Percentiles rank a stretch among this genome's conserved stretches.
phyloP scores from a whole-genome alignment of 2,888 invertebrate species.

The Empis stercorea region DNA sequence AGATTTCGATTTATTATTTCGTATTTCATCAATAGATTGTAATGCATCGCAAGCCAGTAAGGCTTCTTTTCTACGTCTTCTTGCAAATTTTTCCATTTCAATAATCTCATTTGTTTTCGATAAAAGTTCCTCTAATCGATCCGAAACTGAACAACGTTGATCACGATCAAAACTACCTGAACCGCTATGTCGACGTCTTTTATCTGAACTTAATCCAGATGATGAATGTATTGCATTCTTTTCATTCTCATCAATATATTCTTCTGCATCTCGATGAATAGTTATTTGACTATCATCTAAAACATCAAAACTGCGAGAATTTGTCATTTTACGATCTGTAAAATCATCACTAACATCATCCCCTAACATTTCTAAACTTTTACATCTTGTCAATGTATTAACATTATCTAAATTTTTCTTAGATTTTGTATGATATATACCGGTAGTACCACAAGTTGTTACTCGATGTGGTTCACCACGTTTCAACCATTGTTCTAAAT shows the following conservation, averaged over 20 bases:
- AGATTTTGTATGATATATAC: constrained; percentile 37
- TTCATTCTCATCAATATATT: constrained; percentile 12
- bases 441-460: constrained; percentile 40
- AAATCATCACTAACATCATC: constrained; percentile 28
- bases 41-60: constrained; percentile 21
- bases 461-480: constrained; percentile 49
- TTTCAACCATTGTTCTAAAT: constrained; percentile 56
- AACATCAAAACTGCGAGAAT: constrained; percentile 42
- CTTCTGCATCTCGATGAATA: constrained; percentile 18
- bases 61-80: constrained; percentile 13
- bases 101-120: constrained; percentile 30
- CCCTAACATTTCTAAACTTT: constrained; percentile 55
- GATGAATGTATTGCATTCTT: constrained; percentile 9
- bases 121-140: constrained; percentile 26
- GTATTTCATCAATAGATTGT: too few species aligned
- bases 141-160: constrained; percentile 26
- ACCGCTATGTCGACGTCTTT: constrained; percentile 1
- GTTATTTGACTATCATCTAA: constrained; percentile 23
- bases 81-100: constrained; percentile 25
- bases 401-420: constrained; percentile 43
- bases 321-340: constrained; percentile 22
- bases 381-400: constrained; percentile 50
- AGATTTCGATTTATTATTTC: constrained; percentile 32
- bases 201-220: constrained; percentile 10
- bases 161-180: constrained; percentile 15